phyloP scores from a whole-genome alignment of 92 coral and sea anemone genomes.

The Siderastrea siderea region DNA sequence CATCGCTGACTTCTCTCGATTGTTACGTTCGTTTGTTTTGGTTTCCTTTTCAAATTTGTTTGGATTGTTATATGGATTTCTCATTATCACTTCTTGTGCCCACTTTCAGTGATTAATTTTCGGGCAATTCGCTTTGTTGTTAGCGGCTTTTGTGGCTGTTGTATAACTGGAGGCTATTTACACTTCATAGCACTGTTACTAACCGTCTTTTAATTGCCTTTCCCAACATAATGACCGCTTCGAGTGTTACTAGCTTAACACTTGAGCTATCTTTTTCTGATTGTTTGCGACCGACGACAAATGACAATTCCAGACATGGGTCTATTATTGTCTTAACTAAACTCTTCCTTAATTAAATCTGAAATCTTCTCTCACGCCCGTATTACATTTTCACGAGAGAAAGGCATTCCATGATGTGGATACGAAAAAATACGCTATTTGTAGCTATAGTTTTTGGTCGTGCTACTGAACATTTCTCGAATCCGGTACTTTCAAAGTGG shows the following conservation, averaged over 20 bases:
- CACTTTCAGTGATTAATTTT: slow-evolving; percentile 56
- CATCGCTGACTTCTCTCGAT: background rate
- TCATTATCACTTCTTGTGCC: slow-evolving; percentile 63
- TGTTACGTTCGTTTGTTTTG: background rate
- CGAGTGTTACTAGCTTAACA: background rate
- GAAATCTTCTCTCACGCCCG: background rate
- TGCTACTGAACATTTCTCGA: background rate
- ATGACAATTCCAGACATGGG: slow-evolving; percentile 29
- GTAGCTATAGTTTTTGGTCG: background rate
- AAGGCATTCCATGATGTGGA: background rate
- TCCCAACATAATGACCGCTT: background rate
- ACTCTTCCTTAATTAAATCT: slow-evolving; percentile 12
- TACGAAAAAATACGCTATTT: background rate
- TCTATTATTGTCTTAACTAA: slow-evolving; percentile 12
- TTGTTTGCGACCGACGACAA: slow-evolving; percentile 11
- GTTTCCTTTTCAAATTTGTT: background rate
- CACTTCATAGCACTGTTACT: slow-evolving; percentile 36
- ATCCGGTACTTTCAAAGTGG: background rate
- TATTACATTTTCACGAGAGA: background rate
- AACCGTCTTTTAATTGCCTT: slow-evolving; percentile 33
- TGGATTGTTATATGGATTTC: slow-evolving; percentile 41
- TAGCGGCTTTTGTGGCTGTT: slow-evolving; percentile 63
- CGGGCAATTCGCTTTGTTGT: slow-evolving; percentile 62
- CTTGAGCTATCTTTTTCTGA: slow-evolving; percentile 21
- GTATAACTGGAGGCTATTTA: slow-evolving; percentile 39